Evolutionary conservation across 2,888 invertebrate species (phyloP), one percentile per base, ranked within the genome.

Genomic region (Gerris lacustris): DNA sequence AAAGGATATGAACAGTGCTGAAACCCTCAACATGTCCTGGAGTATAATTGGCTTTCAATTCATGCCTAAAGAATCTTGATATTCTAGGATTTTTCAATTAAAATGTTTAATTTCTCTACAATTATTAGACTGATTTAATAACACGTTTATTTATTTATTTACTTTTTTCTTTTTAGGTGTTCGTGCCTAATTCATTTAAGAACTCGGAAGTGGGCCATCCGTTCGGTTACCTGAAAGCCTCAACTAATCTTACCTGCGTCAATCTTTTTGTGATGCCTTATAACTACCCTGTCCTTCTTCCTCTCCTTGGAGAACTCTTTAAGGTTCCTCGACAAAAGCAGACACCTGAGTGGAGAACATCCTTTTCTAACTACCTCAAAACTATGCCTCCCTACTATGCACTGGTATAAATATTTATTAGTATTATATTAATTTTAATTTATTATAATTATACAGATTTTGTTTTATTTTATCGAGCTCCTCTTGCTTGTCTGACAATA

Each of bases 261-360:
- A 97, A 97, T 83, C 83, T 99, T 73, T 96, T 96, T 81, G 94
- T 99, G 6, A 88, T 99, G 86, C 98, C 99, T 44, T 99, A 99
- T 83, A 99, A 99, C 82, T 99, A 98, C 81, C 97, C 98, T 2
- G 90, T 93, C 55, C 82, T 99, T 47, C 82, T 98, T 78, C 94
- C 96, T 0, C 82, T 99, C 9, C 82, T 99, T 45, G 96, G 96
- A 78, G 97, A 98, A 79, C 82, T 97, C 70, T 92, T 95, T 79
- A 95, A 96, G 82, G 88, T 94, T 73, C 94, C 94, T 80, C 86
- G 95, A 69, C 87, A 92, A 81, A 97, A 96, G 80, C 94, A 95
- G 6, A 90, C 92, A 11, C 88, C 88, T 67, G 95, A 96, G 79
- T 96, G 97, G 93, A 87, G 94, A 78, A 86, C 89, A 70, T 91